phyloP scores from a whole-genome alignment of 35 echinoderm and acorn worm genomes.

The Holothuria glaberrima region DNA sequence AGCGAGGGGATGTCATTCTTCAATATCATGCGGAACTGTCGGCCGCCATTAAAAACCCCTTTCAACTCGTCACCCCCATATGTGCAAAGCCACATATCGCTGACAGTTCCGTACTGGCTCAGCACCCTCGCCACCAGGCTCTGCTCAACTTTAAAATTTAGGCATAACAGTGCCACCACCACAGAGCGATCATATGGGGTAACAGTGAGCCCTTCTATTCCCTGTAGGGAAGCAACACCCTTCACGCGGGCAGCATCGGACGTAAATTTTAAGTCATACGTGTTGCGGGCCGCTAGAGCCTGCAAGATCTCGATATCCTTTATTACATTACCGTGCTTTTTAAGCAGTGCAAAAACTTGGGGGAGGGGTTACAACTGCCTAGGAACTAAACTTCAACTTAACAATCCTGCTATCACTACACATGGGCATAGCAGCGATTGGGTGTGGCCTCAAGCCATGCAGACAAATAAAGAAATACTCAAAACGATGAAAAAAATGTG shows the following conservation, averaged over 20 bases:
- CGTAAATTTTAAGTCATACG: background rate
- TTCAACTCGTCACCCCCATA: background rate
- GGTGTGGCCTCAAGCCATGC: background rate
- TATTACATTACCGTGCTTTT: background rate
- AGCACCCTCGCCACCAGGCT: background rate
- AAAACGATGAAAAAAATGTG: too few species aligned
- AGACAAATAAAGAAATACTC: too few species aligned
- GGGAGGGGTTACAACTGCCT: background rate
- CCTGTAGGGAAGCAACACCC: background rate
- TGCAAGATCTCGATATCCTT: background rate
- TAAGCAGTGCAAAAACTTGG: background rate
- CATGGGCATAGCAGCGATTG: background rate
- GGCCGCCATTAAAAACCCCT: too few species aligned
- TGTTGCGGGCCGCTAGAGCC: background rate
- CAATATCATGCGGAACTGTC: background rate
- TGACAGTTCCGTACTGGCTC: background rate
- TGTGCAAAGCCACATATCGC: background rate
- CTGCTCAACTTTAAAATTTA: background rate
- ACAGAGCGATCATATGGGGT: constrained; percentile 1
- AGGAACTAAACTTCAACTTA: background rate
- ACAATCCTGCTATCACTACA: background rate
- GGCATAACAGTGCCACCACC: background rate
- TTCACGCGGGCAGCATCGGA: background rate
- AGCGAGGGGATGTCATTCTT: background rate
- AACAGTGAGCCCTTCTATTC: background rate